phyloP scores from a whole-genome alignment of 2,113 vertebrate species.

The Brachirus orientalis region DNA sequence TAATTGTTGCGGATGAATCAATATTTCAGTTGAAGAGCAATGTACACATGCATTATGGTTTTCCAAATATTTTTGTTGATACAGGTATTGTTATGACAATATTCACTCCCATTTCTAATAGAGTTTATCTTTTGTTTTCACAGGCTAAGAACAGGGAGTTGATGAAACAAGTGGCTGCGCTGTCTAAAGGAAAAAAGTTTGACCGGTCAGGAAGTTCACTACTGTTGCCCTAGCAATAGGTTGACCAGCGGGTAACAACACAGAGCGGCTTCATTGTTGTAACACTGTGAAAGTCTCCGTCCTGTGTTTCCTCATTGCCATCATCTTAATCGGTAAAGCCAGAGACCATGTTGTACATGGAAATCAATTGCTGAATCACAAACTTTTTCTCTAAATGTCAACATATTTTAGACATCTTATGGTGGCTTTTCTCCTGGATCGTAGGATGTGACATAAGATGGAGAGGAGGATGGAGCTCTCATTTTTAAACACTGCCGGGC shows the following conservation, averaged over 20 bases:
- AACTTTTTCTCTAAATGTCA: constrained; percentile 54
- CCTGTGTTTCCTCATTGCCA: constrained; percentile 63
- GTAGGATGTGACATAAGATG: constrained; percentile 44
- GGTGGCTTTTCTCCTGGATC: constrained; percentile 60
- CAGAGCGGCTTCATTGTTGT: constrained; percentile 64
- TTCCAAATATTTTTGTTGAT: no score
- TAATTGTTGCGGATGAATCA: no score
- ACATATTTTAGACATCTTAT: constrained; percentile 70
- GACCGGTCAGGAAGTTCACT: constrained; percentile 94
- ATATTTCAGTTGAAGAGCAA: no score
- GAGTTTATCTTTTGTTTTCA: constrained; percentile 52
- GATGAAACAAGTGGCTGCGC: constrained; percentile 96
- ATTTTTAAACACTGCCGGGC: constrained; percentile 73
- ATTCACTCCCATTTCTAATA: constrained; percentile 19
- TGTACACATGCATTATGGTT: no score
- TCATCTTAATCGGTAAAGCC: constrained; percentile 51
- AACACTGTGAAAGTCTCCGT: constrained; percentile 86
- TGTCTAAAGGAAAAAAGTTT: constrained; percentile 99
- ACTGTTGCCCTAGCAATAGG: constrained; percentile 88
- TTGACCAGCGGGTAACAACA: constrained; percentile 39
- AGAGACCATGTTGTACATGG: constrained; percentile 66
- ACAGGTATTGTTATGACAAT: no score
- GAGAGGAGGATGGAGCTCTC: constrained; percentile 52
- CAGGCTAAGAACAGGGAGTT: constrained; percentile 98
- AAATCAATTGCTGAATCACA: constrained; percentile 51